Base-by-base conservation (phyloP, 2,113 vertebrate species). In the Emydocephalus ijimae region DNA sequence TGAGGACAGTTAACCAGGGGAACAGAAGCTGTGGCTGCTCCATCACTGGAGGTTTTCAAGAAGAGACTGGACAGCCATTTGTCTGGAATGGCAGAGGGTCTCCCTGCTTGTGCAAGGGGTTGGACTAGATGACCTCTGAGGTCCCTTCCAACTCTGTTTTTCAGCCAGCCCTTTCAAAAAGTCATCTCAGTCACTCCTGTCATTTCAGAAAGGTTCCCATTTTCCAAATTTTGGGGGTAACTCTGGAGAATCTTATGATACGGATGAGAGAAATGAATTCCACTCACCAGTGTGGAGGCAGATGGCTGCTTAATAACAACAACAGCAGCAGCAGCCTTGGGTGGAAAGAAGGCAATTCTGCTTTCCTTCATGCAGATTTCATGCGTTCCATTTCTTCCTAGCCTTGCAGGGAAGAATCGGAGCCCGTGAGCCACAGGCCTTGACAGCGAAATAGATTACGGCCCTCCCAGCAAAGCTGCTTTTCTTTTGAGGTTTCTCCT, bases 291-390 rank as follows among this genome's bases (percentile, higher is more conserved):
- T 45, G 45, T 45, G 45, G 45, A 45, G 45, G 45, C 45, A 45
- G 45, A 45, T 45, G 45, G 45, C 45, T 45, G 45, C 45, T 45
- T 5, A 45, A 5, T 2, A 48, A 48, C 7, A 7, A 57, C 7
- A 23, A 56, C 6, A 14, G 85, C 89, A 91, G 91, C 74, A 74
- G 39, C 11, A 85, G 55, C n/a, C 93, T 93, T 55, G 0, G 48
- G 88, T 87, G 45, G 87, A 34, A 34, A 95, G 52, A 61, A 94
- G 21, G 89, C 69, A 24, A 4, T 39, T 56, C 85, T 95, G 81
- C 90, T 95, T 91, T 61, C 85, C 95, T 95, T 93, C 93, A 89
- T 87, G 45, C 45, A 20, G 85, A 23, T 94, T 90, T 92, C 55
- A 18, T 89, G 61, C 90, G 50, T 59, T 90, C 93, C 92, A 91